Percentiles rank a stretch among this genome's conserved stretches.
Conservation (phyloP, 2,888 invertebrate genomes). For the Belgica antarctica region DNA sequence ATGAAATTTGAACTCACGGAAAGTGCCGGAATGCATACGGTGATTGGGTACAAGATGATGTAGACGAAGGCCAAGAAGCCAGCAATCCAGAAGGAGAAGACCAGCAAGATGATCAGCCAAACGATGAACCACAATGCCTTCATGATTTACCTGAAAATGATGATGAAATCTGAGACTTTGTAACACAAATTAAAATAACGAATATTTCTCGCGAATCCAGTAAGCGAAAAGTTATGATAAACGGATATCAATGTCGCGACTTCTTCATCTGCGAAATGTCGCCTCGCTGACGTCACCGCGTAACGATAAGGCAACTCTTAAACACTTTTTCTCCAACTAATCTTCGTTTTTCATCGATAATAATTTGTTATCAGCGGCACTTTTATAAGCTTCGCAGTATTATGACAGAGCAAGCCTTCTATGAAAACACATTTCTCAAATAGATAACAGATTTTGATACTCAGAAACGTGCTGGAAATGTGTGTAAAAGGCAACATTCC, state of each 20-base stretch:
- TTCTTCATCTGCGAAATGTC: no score
- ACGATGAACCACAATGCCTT: constrained; percentile 67
- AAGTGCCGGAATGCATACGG: constrained; percentile 67
- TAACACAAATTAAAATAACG: no score
- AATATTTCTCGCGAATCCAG: no score
- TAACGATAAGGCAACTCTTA: background rate
- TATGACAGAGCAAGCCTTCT: background rate
- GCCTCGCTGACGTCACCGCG: background rate
- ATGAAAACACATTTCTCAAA: background rate
- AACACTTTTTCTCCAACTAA: background rate
- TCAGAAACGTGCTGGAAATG: background rate
- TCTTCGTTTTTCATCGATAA: background rate
- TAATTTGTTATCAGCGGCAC: background rate
- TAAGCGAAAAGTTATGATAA: no score
- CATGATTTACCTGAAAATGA: background rate
- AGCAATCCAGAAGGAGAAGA: constrained; percentile 67
- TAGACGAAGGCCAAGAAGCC: constrained; percentile 67
- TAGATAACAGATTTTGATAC: background rate
- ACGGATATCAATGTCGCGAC: no score
- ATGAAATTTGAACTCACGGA: constrained; percentile 59
- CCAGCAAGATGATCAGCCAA: constrained; percentile 69
- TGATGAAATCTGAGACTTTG: background rate
- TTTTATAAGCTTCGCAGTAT: background rate
- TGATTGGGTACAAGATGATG: constrained; percentile 65
- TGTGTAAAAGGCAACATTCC: background rate